A percentile compares a stretch with the other conserved stretches of the same genome.
phyloP scores from a whole-genome alignment of 2,888 invertebrate species.

The Oxycera nigricornis region DNA sequence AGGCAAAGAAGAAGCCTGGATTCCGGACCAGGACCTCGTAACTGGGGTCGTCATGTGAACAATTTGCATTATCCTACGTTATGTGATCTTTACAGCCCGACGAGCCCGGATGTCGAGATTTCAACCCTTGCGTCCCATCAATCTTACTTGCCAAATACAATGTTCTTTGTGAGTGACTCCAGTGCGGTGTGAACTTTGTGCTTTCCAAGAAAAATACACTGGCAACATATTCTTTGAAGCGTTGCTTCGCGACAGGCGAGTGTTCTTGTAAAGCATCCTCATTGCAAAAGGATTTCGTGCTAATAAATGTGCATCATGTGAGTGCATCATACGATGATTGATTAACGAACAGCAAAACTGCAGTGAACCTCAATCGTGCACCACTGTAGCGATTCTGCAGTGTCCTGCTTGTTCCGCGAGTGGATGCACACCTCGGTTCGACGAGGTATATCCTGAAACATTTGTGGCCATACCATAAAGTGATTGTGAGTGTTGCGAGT shows the following conservation, averaged over 20 bases:
- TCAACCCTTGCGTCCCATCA: not conserved
- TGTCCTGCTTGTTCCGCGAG: not conserved
- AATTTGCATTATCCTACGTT: not conserved
- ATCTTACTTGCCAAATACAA: not conserved
- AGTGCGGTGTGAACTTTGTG: not conserved
- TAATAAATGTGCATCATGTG: not conserved
- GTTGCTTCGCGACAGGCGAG: not conserved
- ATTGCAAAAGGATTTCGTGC: too few species aligned
- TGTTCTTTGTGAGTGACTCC: not conserved
- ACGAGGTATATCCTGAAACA: not conserved
- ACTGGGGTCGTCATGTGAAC: constrained; percentile 15
- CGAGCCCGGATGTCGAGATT: not conserved
- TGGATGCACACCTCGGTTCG: not conserved
- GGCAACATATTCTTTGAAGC: not conserved
- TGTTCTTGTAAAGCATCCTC: not conserved
- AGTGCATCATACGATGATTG: not conserved
- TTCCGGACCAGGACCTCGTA: not conserved
- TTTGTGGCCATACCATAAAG: not conserved
- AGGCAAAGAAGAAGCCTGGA: constrained; percentile 9
- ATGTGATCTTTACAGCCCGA: not conserved
- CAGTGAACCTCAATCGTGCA: not conserved
- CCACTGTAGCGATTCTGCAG: not conserved
- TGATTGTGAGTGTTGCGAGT: constrained; percentile 7
- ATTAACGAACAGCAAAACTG: not conserved
- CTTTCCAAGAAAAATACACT: not conserved